Base-by-base conservation (phyloP, 2,797 vertebrate genomes). In the Iguana delicatissima region DNA sequence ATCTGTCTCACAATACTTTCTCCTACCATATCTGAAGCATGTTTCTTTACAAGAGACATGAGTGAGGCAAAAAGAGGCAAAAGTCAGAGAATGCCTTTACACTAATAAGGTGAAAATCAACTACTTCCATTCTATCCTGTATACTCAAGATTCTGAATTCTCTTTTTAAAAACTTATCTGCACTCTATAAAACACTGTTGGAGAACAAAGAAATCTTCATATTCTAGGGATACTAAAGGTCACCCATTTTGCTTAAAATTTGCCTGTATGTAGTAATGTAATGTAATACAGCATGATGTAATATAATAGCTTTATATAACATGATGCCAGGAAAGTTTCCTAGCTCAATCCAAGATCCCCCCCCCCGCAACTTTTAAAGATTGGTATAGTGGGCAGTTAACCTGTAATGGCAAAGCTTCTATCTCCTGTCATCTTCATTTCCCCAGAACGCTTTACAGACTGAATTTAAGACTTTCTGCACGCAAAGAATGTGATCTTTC, bases 161-260 rank as follows among this genome's bases (percentile, higher is more conserved):
- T 38, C 20, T 46, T 55, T 55, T 55, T 57, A 1, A 62, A 22
- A 62, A 62, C 10, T 14, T 20, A 92, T 20, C 88, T 8, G 55
- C 0, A 35, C 1, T 6, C 18, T 81, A 38, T 90, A 7, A 79
- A 59, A 87, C 86, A 62, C 12, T 93, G 4, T 73, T 6, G 57
- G 0, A 69, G 3, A 0, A 67, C 18, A 67, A 46, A 79, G 20
- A 20, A 9, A 83, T 59, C 32, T 62, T 7, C 13, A 80, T 18
- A 32, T 50, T 59, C 20, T 9, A 59, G 9, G 38, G 29, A 80
- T 13, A 59, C 6, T 22, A 59, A 52, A 14, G 8, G 42, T 50
- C 26, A 22, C 14, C 2, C 2, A 38, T 82, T 57, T 62, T 2
- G 20, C 6, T 82, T 82, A 32, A 59, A 32, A 81, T 57, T n/a